Evolutionary conservation across 2,888 invertebrate genomes (phyloP).

Genomic region (Trachelus troglodyta): DNA sequence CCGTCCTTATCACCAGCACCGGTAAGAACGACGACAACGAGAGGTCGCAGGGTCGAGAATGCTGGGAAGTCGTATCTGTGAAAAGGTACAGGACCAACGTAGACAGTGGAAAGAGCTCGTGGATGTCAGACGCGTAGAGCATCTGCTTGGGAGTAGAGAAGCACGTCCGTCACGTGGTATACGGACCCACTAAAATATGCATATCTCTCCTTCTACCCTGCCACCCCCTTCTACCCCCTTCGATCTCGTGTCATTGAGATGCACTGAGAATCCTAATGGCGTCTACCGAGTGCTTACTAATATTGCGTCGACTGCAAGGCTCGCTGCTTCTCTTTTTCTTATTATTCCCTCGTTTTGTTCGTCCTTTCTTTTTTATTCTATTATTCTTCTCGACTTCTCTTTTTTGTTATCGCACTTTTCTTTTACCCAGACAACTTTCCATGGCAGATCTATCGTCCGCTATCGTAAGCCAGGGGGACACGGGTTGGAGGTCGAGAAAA

Average conservation of each 20-base stretch:
- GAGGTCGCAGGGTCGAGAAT: background rate
- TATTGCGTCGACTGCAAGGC: conserved; percentile 4
- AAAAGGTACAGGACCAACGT: background rate
- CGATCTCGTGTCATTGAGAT: conserved; percentile 9
- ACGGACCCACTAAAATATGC: conserved; percentile 18
- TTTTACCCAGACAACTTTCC: background rate
- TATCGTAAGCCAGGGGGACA: background rate
- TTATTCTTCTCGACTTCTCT: background rate
- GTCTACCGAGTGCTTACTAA: conserved; percentile 14
- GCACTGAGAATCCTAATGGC: conserved; percentile 18
- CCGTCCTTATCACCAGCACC: background rate
- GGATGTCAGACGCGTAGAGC: background rate
- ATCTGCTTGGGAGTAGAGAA: background rate
- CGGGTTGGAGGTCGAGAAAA: background rate
- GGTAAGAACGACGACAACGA: background rate
- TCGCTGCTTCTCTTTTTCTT: background rate
- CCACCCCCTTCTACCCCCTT: background rate
- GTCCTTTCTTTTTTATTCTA: background rate
- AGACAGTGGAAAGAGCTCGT: background rate
- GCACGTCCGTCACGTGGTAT: conserved; percentile 3
- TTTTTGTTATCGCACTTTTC: background rate
- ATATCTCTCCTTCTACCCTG: conserved; percentile 9
- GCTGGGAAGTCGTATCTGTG: conserved; percentile 4
- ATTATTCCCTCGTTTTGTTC: background rate
- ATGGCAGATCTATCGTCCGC: background rate